Conservation (phyloP, 2,113 vertebrate genomes). For the Carassius auratus region DNA sequence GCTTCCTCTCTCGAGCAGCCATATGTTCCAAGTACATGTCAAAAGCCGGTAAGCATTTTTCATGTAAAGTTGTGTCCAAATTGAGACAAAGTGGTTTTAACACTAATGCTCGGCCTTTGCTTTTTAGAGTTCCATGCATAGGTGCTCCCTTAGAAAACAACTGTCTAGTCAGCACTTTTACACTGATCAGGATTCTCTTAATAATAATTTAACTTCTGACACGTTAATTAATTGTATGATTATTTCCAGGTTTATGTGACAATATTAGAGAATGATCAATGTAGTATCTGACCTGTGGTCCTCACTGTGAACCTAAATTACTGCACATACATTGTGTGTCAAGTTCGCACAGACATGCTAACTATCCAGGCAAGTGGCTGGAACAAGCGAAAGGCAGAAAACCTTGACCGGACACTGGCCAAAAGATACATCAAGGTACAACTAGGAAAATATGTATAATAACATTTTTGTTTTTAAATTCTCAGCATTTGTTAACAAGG, state of each 20-base stretch:
- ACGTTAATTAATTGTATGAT: background rate
- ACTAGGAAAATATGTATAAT: background rate
- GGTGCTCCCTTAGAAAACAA: background rate
- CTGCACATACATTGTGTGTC: background rate
- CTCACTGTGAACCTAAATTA: conserved; percentile 7
- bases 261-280: conserved; percentile 4
- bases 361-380: conserved; percentile 15
- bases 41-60: conserved; percentile 17
- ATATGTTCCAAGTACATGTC: conserved; percentile 12
- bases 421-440: conserved; percentile 20
- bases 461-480: conserved; percentile 3
- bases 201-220: conserved; percentile 1
- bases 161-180: background rate
- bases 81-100: background rate
- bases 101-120: background rate
- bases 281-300: conserved; percentile 10
- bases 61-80: background rate
- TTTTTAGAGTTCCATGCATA: background rate
- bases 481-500: background rate
- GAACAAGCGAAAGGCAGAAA: conserved; percentile 27
- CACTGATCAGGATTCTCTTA: background rate
- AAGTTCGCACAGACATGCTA: conserved; percentile 23
- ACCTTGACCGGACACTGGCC: conserved; percentile 7
- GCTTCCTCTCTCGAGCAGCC: background rate
- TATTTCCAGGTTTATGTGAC: conserved; percentile 8